Conservation (phyloP, 2,888 invertebrate species). For the Harpagoxenus sublaevis region DNA sequence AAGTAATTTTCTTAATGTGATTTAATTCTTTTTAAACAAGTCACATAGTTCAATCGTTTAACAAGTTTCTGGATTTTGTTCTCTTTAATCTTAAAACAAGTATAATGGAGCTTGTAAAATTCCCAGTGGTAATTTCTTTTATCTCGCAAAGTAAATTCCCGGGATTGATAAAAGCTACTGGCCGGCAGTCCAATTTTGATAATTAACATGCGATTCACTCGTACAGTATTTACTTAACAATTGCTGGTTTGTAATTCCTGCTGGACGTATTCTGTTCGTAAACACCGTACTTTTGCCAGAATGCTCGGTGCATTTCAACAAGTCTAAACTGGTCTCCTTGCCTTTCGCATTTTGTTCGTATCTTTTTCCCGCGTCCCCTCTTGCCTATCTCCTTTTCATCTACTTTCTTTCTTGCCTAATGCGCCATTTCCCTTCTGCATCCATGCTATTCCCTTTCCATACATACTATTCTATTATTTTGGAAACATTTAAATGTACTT, state of each 20-base stretch:
- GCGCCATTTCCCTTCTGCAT: not conserved
- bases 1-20: conserved; percentile 42
- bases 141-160: conserved; percentile 40
- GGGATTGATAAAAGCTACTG: conserved; percentile 41
- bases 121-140: conserved; percentile 49
- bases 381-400: conserved; percentile 20
- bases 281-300: conserved; percentile 34
- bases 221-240: conserved; percentile 52
- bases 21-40: conserved; percentile 43
- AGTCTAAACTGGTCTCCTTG: conserved; percentile 35
- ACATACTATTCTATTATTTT: conserved; percentile 20
- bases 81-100: conserved; percentile 43
- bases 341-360: conserved; percentile 22
- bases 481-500: conserved; percentile 23
- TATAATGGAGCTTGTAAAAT: conserved; percentile 46
- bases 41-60: conserved; percentile 39
- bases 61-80: conserved; percentile 40
- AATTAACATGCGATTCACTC: conserved; percentile 50
- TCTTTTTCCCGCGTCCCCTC: not conserved
- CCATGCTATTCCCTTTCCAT: not conserved
- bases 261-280: conserved; percentile 38
- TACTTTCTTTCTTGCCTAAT: conserved; percentile 22
- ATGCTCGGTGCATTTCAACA: conserved; percentile 54
- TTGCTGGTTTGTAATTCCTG: conserved; percentile 40
- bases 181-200: conserved; percentile 40